Base-by-base conservation (phyloP, 2,888 invertebrate genomes). In the Eupithecia abbreviata region DNA sequence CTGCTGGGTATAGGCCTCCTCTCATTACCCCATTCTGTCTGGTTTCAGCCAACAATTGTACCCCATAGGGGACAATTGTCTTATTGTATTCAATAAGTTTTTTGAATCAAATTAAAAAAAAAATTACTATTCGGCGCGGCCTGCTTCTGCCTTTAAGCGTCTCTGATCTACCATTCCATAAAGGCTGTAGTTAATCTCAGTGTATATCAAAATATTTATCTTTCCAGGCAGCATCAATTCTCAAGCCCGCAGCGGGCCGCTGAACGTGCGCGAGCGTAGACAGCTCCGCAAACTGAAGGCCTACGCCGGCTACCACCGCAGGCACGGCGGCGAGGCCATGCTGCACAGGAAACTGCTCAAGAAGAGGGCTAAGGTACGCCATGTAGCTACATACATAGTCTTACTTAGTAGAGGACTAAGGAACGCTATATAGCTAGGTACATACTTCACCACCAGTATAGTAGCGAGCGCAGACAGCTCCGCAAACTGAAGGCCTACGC, bases 201-300 rank as follows among this genome's bases (percentile, higher is more conserved):
- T 30, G 0, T 30, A 30, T 30, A 30, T 30, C 30, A 30, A 62
- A 55, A 66, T 41, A 62, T 72, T 73, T 2, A 58, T 66, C 15
- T 42, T 73, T 74, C 69, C 90, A 97, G 97, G 97, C 91, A 98
- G 97, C 86, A 97, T 98, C 80, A 96, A 97, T 88, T 95, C 96
- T 69, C 98, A 98, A 85, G 93, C 96, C 47, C 87, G 90, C 1
- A 84, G 84, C 75, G 91, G 89, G 0, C 86, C 88, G 0, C 96
- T 96, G 51, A 96, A 96, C 2, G 96, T 96, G 0, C 96, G 96
- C 78, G 98, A 98, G 87, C 96, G 97, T 18, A 95, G 97, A 4
- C 95, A 98, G 66, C 97, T 98, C 82, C 96, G 97, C 51, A 97
- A 98, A 87, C 90, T 98, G 58, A 98, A 98, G 89, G 97, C 98